Evolutionary conservation across 2,888 invertebrate species (phyloP), one percentile per base, ranked within the genome.

Genomic region (Laothoe populi): DNA sequence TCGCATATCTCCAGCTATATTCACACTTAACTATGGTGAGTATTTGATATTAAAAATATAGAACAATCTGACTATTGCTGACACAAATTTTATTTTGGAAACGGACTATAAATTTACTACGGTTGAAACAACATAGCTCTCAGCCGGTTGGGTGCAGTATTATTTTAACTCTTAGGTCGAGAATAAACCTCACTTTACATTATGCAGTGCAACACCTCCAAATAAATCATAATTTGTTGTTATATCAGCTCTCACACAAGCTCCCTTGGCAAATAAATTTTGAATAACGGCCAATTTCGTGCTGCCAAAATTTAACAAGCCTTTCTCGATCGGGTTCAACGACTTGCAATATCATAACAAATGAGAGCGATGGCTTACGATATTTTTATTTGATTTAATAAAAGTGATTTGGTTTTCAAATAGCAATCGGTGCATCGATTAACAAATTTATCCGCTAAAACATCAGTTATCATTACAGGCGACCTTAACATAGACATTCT

Each of bases 351-450:
- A 19, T 10, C 44, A 44, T 19, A 19, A 44, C 19, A 44, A 44
- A 44, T 19, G 19, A 10, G 44, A 44, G 19, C 44, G 44, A 44
- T 7, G 44, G 44, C 10, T 19, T 44, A 19, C 19, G 19, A 0
- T 16, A 5, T 44, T 44, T 44, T 16, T 44, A 44, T 44, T 44
- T 19, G 19, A 44, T 44, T 19, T 19, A 8, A 44, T 19, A 44
- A 44, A 44, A 44, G 19, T 44, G 44, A 44, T 44, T 44, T 44
- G 44, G 8, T 44, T 44, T 44, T 44, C 44, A 44, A 44, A 44
- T 42, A 42, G 5, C 42, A 16, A 1, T 4, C 7, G 44, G 19
- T 19, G 16, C 19, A 44, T 44, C 44, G 7, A 44, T 19, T n/a
- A n/a, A n/a, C n/a, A n/a, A n/a, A n/a, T n/a, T n/a, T n/a, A n/a